Conservation (phyloP, 2,888 invertebrate species). For the Ceramica pisi region DNA sequence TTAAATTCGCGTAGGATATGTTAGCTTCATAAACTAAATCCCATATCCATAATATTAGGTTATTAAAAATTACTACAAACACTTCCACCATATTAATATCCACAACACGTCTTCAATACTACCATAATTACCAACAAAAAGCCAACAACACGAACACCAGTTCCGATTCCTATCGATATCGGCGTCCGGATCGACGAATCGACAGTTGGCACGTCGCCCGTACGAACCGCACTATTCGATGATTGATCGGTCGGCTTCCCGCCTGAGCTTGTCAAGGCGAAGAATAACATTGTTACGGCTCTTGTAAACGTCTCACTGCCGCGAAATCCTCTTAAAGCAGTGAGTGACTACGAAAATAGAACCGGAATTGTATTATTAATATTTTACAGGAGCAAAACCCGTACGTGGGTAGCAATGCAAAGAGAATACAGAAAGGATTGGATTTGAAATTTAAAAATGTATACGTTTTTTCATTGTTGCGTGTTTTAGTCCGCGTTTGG, state of each 20-base stretch:
- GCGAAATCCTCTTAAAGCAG: slow-evolving; percentile 84
- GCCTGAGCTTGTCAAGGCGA: slow-evolving; percentile 84
- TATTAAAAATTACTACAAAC: background rate
- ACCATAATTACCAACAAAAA: slow-evolving; percentile 50
- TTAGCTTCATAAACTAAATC: background rate
- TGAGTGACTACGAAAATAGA: slow-evolving; percentile 70
- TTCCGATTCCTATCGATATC: slow-evolving; percentile 63
- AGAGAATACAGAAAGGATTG: slow-evolving; percentile 55
- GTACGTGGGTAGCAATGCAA: slow-evolving; percentile 54
- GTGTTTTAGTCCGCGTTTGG: slow-evolving; percentile 45
- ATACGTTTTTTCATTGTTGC: slow-evolving; percentile 40
- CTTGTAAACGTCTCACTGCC: slow-evolving; percentile 86
- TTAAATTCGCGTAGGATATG: background rate
- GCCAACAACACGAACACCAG: slow-evolving; percentile 33
- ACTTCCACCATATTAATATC: slow-evolving; percentile 8
- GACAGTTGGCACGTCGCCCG: slow-evolving; percentile 71
- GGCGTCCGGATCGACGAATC: slow-evolving; percentile 69
- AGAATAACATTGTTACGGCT: slow-evolving; percentile 89
- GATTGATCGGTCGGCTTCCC: slow-evolving; percentile 86
- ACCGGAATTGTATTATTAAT: slow-evolving; percentile 68
- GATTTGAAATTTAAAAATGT: slow-evolving; percentile 64
- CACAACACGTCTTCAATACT: slow-evolving; percentile 1
- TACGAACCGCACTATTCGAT: slow-evolving; percentile 79
- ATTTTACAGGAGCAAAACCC: slow-evolving; percentile 57
- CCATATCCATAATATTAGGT: background rate